These are phyloP conservation scores for Hanleya hanleyi DNA, from an alignment of 2,888 invertebrate species.

Conservation along the genomic window DNA sequence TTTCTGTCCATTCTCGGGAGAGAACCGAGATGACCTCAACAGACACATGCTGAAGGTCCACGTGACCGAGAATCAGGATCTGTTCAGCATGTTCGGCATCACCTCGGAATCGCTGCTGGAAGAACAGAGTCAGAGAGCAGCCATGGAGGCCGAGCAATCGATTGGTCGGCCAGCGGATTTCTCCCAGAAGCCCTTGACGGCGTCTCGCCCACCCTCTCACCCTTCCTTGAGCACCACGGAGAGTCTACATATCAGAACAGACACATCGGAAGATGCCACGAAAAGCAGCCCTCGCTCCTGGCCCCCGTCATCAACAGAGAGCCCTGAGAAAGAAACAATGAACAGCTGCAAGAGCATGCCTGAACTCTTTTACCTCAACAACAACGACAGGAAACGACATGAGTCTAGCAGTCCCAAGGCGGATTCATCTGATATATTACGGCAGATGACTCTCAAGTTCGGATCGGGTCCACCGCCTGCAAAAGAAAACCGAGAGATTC, in stretches of 20 bases:
- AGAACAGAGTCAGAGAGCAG: conserved; percentile 32
- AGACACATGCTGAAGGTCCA: conserved; percentile 73
- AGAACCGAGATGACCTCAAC: conserved; percentile 64
- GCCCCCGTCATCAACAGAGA: conserved; percentile 19
- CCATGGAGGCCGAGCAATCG: neutral
- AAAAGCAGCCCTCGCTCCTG: conserved; percentile 40
- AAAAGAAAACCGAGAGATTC: conserved; percentile 41
- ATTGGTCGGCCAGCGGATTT: neutral
- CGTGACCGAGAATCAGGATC: conserved; percentile 69
- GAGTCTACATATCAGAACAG: conserved; percentile 21
- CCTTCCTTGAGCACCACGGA: conserved; percentile 14
- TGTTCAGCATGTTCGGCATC: conserved; percentile 65
- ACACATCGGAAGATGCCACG: conserved; percentile 20
- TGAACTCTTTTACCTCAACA: conserved; percentile 2
- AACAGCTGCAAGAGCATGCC: conserved; percentile 8
- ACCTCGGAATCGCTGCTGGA: conserved; percentile 59
- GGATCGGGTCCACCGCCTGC: neutral
- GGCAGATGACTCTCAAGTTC: conserved; percentile 65
- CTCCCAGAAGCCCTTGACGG: neutral
- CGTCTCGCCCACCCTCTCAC: neutral
- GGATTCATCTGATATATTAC: conserved; percentile 50
- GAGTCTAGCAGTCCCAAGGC: neutral
- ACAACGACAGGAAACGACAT: neutral
- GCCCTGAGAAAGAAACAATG: neutral
- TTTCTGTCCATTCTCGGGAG: conserved; percentile 72